phyloP scores from a whole-genome alignment of 2,888 invertebrate species.

The Agrochola litura region DNA sequence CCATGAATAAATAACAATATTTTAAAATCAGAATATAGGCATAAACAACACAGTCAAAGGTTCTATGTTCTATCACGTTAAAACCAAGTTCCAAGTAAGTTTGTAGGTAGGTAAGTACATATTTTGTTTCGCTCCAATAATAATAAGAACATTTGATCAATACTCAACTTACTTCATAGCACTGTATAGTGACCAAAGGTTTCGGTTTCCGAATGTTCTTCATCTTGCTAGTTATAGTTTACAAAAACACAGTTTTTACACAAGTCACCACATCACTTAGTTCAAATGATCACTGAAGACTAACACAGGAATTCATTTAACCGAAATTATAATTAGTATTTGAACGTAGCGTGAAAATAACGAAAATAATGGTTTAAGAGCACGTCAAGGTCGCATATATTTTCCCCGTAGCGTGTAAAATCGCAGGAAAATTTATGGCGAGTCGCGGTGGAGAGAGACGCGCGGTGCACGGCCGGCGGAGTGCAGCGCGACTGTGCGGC shows the following conservation, averaged over 20 bases:
- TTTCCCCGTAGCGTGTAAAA: conserved; percentile 82
- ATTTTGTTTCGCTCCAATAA: conserved; percentile 74
- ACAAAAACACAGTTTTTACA: conserved; percentile 43
- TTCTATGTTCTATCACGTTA: conserved; percentile 14
- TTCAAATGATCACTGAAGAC: conserved; percentile 49
- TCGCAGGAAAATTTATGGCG: conserved; percentile 66
- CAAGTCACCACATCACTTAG: conserved; percentile 63
- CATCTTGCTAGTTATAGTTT: conserved; percentile 70
- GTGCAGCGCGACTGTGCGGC: conserved; percentile 73
- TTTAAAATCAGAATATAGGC: conserved; percentile 3
- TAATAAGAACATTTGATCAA: conserved; percentile 58
- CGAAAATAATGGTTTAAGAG: conserved; percentile 70
- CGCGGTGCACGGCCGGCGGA: conserved; percentile 64
- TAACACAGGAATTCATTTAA: conserved; percentile 52
- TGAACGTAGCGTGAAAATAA: conserved; percentile 71
- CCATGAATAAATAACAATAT: not conserved
- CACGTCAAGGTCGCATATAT: conserved; percentile 84
- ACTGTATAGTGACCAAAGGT: conserved; percentile 90
- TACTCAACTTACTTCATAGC: conserved; percentile 91
- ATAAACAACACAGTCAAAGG: conserved; percentile 16
- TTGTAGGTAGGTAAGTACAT: conserved; percentile 46
- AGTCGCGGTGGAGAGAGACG: conserved; percentile 54
- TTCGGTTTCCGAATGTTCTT: conserved; percentile 83
- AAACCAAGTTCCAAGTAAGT: conserved; percentile 34
- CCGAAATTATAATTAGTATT: conserved; percentile 62